Evolutionary conservation across 2,113 vertebrate species (phyloP), one percentile per base, ranked within the genome.

Genomic region (Sus scrofa): DNA sequence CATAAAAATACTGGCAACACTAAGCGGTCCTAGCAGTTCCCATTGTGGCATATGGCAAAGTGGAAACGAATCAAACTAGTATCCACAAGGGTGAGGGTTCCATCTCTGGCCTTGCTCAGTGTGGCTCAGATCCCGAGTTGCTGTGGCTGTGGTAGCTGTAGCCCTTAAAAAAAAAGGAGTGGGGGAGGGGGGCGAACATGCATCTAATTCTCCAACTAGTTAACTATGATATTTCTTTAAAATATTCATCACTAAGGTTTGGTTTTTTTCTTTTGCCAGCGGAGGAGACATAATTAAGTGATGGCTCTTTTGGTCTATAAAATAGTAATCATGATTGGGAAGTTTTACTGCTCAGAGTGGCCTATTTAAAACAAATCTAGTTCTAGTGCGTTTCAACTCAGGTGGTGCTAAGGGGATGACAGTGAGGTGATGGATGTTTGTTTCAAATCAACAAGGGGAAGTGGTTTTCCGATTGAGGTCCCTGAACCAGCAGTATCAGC

Each of bases 331-430:
- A n/a, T 68, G 62, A 37, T 19, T 92, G 73, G 77, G 95, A 96
- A 92, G 73, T 78, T 74, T 88, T 93, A 79, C 79, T 82, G 77
- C 62, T 58, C 73, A 34, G n/a, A 5, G 68, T 86, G 83, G 32
- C 93, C 82, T 96, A 52, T 86, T 96, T 96, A 91, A 91, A 92
- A 34, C 39, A 86, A 94, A 90, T 70, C 62, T 83, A 83, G 78
- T 95, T 91, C 82, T 10, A 26, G 9, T 19, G 52, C 12, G 27
- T 65, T 32, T 20, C 24, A 37, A 71, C 58, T 73, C 85, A 70
- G 71, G 32, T 30, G 52, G 39, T 30, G n/a, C 16, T 13, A 34
- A 82, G 79, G 44, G 37, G 52, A 75, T 95, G n/a, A 90, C 68
- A 60, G 39, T 0, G 39, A 91, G 26, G 71, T 15, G 16, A 75